A percentile compares a stretch with the other conserved stretches of the same genome.
phyloP scores from a whole-genome alignment of 2,888 invertebrate species.

The Ferrisia virgata region DNA sequence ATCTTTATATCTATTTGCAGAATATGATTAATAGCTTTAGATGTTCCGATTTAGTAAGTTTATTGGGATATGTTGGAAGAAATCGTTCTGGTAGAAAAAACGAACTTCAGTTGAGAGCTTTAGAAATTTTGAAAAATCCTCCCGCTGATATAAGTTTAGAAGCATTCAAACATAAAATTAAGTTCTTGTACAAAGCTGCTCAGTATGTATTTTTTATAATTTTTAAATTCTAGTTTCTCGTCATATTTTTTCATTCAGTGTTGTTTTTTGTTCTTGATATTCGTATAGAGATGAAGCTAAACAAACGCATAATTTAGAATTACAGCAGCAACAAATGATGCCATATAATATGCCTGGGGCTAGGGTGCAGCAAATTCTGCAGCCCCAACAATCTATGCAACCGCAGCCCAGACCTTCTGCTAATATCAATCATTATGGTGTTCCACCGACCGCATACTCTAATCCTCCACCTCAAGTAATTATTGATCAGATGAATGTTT shows the following conservation, averaged over 20 bases:
- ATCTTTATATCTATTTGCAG: slow-evolving; percentile 49
- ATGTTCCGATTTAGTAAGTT: slow-evolving; percentile 78
- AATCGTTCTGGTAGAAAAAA: slow-evolving; percentile 76
- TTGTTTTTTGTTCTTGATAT: neutral
- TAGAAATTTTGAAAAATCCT: slow-evolving; percentile 66
- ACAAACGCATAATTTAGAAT: slow-evolving; percentile 9
- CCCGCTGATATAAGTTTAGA: slow-evolving; percentile 64
- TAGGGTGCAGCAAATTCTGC: neutral
- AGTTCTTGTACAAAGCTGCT: slow-evolving; percentile 3
- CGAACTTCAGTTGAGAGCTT: slow-evolving; percentile 71
- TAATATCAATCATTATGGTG: neutral
- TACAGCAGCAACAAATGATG: slow-evolving; percentile 22
- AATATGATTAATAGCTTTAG: slow-evolving; percentile 67
- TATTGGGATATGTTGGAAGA: slow-evolving; percentile 74
- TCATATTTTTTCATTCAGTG: neutral
- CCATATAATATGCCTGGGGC: neutral
- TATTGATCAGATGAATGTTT: neutral
- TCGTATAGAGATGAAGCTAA: neutral
- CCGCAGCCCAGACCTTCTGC: neutral
- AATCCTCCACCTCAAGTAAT: neutral
- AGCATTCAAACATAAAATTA: slow-evolving; percentile 52
- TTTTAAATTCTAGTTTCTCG: neutral
- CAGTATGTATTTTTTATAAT: neutral
- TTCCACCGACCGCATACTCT: neutral
- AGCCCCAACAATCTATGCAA: neutral